These are phyloP conservation scores for Cassiopea xamachana DNA, from an alignment of 30 jellyfish, hydroid and myxozoan species.

Conservation along the genomic window DNA sequence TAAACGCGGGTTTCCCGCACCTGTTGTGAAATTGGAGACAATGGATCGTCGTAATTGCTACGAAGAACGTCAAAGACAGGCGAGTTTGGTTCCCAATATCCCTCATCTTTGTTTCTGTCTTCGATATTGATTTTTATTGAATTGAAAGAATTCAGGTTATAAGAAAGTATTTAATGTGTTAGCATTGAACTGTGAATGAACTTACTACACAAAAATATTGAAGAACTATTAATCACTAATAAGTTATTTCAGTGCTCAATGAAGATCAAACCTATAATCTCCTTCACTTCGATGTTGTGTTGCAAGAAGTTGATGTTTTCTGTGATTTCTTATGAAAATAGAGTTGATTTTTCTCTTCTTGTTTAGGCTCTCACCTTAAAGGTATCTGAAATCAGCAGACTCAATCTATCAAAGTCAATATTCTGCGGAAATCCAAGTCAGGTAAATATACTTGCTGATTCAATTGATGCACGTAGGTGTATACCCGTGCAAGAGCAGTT, in stretches of 20 bases:
- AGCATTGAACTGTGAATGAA: too few species aligned
- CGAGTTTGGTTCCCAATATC: neutral
- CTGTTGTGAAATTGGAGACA: slow-evolving; percentile 76
- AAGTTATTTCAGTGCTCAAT: too few species aligned
- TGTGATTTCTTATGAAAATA: too few species aligned
- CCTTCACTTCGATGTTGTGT: too few species aligned
- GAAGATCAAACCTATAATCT: too few species aligned
- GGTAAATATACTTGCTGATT: neutral
- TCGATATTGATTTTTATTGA: neutral
- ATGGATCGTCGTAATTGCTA: slow-evolving; percentile 64
- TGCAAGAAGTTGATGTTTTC: too few species aligned
- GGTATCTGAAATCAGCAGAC: slow-evolving; percentile 54
- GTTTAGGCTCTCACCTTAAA: slow-evolving; percentile 49
- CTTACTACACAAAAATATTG: too few species aligned
- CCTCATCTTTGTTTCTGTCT: neutral
- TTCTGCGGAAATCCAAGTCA: slow-evolving; percentile 49
- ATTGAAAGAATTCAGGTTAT: too few species aligned
- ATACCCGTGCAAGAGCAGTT: too few species aligned
- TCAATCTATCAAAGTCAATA: slow-evolving; percentile 45
- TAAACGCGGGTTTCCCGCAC: slow-evolving; percentile 90
- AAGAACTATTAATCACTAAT: too few species aligned
- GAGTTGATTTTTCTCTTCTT: neutral
- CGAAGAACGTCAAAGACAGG: slow-evolving; percentile 89
- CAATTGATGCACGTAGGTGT: too few species aligned
- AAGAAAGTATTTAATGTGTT: too few species aligned